A percentile compares a stretch with the other conserved stretches of the same genome.
Conservation (phyloP, 2,113 vertebrate species). For the Physeter macrocephalus region DNA sequence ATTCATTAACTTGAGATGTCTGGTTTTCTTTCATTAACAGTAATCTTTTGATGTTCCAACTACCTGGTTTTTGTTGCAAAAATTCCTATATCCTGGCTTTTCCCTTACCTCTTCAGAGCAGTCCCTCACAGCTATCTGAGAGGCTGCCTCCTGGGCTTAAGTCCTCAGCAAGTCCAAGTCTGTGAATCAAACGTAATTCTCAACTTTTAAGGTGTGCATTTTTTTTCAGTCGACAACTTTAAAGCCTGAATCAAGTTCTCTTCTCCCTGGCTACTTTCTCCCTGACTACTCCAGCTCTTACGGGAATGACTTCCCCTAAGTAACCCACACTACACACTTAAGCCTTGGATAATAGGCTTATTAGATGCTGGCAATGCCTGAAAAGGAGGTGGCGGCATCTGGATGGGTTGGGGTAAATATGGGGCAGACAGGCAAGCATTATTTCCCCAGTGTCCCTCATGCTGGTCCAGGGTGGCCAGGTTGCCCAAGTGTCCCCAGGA, state of each 20-base stretch:
- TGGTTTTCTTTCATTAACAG: neutral
- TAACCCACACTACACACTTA: neutral
- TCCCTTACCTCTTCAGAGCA: neutral
- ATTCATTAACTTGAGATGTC: neutral
- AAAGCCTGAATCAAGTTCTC: neutral
- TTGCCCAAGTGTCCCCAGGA: neutral
- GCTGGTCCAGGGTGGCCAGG: neutral
- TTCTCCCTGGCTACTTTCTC: neutral
- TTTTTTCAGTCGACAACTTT: neutral
- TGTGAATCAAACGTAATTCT: neutral
- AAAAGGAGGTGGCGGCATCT: neutral
- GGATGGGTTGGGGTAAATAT: neutral
- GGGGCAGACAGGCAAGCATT: neutral
- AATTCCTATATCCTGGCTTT: neutral
- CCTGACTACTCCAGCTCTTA: neutral
- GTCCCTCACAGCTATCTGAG: neutral
- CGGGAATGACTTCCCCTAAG: neutral
- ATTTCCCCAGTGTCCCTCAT: neutral
- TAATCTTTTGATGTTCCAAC: neutral
- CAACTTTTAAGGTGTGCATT: neutral
- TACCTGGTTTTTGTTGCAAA: neutral
- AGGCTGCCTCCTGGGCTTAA: neutral
- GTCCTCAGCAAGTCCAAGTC: neutral
- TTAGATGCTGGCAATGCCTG: neutral
- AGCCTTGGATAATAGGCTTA: neutral